Percentiles rank a stretch among this genome's conserved stretches.
These are phyloP conservation scores for Pseudochaenichthys georgianus DNA, from an alignment of 2,797 vertebrate species.

Conservation along the genomic window DNA sequence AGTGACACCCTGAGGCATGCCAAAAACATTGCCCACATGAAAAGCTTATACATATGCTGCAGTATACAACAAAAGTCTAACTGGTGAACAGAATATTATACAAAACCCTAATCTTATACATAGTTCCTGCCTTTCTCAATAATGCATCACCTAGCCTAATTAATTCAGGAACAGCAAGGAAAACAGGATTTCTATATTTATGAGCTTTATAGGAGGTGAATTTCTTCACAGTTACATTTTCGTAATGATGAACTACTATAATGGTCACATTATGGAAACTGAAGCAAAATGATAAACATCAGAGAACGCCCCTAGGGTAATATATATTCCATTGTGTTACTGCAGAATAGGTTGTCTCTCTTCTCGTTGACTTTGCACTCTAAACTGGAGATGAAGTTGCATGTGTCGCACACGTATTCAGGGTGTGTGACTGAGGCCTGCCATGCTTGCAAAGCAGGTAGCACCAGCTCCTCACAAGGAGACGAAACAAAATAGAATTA, in stretches of 20 bases:
- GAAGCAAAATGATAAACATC: constrained; percentile 57
- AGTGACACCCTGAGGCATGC: constrained; percentile 45
- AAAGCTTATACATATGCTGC: constrained; percentile 20
- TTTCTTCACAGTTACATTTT: constrained; percentile 46
- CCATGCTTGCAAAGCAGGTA: constrained; percentile 70
- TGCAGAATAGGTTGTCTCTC: constrained; percentile 57
- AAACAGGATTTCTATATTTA: constrained; percentile 53
- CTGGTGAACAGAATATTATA: constrained; percentile 44
- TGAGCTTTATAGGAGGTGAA: constrained; percentile 43
- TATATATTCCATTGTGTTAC: constrained; percentile 58
- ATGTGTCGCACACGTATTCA: constrained; percentile 50
- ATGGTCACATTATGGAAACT: constrained; percentile 67
- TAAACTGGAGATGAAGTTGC: constrained; percentile 54
- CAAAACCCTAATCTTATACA: constrained; percentile 16
- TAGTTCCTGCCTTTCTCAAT: constrained; percentile 28
- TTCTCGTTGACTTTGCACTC: constrained; percentile 57
- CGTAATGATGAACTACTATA: constrained; percentile 54
- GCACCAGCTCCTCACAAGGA: constrained; percentile 47
- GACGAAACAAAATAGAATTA: constrained; percentile 80
- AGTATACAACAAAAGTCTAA: constrained; percentile 17
- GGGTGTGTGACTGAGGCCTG: constrained; percentile 64
- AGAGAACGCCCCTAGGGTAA: constrained; percentile 42
- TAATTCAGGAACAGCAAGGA: constrained; percentile 44
- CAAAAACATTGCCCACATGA: constrained; percentile 47
- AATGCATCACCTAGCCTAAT: constrained; percentile 52